Evolutionary conservation across 2,888 invertebrate species (phyloP).

Genomic region (Charanyca ferruginea): DNA sequence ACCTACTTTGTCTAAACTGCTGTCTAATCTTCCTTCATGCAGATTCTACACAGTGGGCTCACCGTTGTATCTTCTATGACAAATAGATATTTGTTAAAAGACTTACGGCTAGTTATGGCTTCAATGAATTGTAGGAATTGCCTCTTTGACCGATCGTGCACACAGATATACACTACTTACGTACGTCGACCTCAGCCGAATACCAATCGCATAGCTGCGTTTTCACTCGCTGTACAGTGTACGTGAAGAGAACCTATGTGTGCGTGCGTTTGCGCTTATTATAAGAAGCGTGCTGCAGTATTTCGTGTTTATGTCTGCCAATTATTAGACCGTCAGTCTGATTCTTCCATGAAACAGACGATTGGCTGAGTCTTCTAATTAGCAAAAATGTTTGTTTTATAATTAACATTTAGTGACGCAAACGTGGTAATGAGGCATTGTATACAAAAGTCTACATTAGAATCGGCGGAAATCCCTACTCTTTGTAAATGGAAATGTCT

Average conservation of each 20-base stretch:
- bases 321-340: background rate
- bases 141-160: no score
- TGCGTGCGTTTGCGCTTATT: background rate
- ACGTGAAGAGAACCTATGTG: background rate
- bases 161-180: no score
- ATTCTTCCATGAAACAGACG: slow-evolving; percentile 32
- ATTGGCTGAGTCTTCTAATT: slow-evolving; percentile 31
- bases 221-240: no score
- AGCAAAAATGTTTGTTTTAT: slow-evolving; percentile 43
- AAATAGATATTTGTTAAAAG: no score
- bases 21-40: no score
- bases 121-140: no score
- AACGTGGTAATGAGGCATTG: slow-evolving; percentile 19
- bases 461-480: slow-evolving; percentile 6
- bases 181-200: no score
- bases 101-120: no score
- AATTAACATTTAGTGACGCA: slow-evolving; percentile 52
- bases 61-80: no score
- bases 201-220: no score
- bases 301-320: background rate
- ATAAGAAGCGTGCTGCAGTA: background rate
- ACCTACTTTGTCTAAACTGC: no score
- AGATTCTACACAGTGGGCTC: no score
- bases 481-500: background rate
- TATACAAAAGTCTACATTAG: slow-evolving; percentile 18